Evolutionary conservation across 2,797 vertebrate genomes (phyloP).

Genomic region (Hippopotamyrus pictus): DNA sequence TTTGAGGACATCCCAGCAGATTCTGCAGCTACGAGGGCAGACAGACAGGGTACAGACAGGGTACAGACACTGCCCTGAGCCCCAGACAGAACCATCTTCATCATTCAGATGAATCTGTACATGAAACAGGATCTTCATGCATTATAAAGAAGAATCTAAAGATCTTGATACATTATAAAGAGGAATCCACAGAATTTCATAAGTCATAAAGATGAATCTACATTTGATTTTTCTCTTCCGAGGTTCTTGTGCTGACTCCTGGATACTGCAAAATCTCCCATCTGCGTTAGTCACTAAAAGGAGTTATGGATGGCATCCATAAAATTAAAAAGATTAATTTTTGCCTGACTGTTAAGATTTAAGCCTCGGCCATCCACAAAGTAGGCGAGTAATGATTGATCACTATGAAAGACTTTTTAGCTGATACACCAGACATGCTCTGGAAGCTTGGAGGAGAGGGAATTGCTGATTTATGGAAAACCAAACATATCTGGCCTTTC

Average conservation of each 20-base stretch:
- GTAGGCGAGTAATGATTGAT: neutral
- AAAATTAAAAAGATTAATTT: conserved; percentile 7
- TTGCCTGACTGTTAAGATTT: neutral
- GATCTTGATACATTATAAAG: neutral
- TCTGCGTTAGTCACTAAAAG: neutral
- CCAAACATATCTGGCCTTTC: neutral
- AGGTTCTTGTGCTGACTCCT: neutral
- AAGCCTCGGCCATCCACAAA: neutral
- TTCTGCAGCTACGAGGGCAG: neutral
- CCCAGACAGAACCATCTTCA: neutral
- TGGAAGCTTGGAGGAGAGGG: neutral
- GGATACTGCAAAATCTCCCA: neutral
- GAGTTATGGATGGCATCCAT: conserved; percentile 4
- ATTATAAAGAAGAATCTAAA: conserved; percentile 5
- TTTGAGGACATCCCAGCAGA: neutral
- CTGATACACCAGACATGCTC: neutral
- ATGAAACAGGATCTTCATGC: conserved; percentile 1
- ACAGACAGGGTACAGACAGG: neutral
- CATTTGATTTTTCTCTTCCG: neutral
- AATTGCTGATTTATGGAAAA: neutral
- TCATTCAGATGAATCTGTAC: neutral
- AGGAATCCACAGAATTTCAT: neutral
- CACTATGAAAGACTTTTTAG: neutral
- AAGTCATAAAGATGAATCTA: neutral
- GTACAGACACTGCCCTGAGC: neutral